Percentiles rank a stretch among this genome's conserved stretches.
Conservation (phyloP, 2,797 vertebrate species). For the Epinephelus coioides region DNA sequence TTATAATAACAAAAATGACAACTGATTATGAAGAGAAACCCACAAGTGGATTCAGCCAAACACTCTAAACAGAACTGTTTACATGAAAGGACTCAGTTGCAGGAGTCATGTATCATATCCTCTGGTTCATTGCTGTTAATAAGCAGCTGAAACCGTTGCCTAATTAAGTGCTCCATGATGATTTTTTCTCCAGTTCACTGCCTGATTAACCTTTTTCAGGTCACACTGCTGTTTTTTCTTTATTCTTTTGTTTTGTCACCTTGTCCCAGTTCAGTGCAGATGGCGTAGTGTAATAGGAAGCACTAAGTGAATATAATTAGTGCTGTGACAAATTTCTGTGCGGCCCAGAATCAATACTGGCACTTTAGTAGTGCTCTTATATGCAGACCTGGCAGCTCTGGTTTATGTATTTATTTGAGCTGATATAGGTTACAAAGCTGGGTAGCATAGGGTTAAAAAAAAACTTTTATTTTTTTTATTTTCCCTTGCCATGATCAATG, state of each 20-base stretch:
- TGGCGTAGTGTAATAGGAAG: constrained; percentile 19
- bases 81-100: too few relatives aligned
- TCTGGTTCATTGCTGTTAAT: neutral
- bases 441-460: neutral
- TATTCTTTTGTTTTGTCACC: constrained; percentile 10
- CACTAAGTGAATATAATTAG: constrained; percentile 48
- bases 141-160: neutral
- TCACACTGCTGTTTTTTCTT: neutral
- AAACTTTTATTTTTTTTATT: too few relatives aligned
- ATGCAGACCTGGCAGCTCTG: constrained; percentile 2
- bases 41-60: too few relatives aligned
- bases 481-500: neutral
- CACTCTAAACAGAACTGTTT: too few relatives aligned
- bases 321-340: constrained; percentile 7
- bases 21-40: too few relatives aligned
- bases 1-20: too few relatives aligned
- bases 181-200: neutral
- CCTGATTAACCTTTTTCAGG: constrained; percentile 13
- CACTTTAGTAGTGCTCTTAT: neutral
- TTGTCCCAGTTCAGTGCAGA: constrained; percentile 33
- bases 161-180: constrained; percentile 14
- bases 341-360: constrained; percentile 18
- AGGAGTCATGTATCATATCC: neutral
- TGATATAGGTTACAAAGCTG: neutral
- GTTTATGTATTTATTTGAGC: neutral